Percentiles rank a stretch among this genome's conserved stretches.
phyloP scores from a whole-genome alignment of 2,888 invertebrate species.

The Phaonia tiefii region DNA sequence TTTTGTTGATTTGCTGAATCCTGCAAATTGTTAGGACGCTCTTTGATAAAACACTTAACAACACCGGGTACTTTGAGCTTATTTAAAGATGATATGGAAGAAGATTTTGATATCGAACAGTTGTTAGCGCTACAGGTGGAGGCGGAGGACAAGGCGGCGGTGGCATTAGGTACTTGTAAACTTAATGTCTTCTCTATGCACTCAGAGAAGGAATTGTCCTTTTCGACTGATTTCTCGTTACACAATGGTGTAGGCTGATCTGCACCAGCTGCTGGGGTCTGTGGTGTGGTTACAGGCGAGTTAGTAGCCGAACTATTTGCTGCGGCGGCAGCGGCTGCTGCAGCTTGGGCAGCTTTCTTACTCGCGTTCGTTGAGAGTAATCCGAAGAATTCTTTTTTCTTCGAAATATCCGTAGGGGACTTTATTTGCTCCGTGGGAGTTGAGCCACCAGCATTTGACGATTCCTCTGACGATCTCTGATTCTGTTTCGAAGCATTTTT shows the following conservation, averaged over 20 bases:
- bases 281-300: conserved; percentile 69
- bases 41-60: conserved; percentile 80
- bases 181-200: conserved; percentile 71
- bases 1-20: conserved; percentile 69
- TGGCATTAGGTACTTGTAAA: conserved; percentile 71
- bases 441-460: conserved; percentile 24
- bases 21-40: conserved; percentile 69
- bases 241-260: conserved; percentile 56
- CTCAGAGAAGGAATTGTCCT: conserved; percentile 47
- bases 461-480: conserved; percentile 52
- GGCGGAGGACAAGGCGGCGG: conserved; percentile 50
- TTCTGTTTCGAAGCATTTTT: conserved; percentile 80
- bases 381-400: conserved; percentile 80
- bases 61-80: conserved; percentile 79
- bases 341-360: conserved; percentile 77
- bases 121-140: conserved; percentile 72
- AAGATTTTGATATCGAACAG: conserved; percentile 73
- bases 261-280: conserved; percentile 31
- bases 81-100: conserved; percentile 78
- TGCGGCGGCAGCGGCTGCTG: conserved; percentile 72
- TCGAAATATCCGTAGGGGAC: conserved; percentile 79
- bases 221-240: conserved; percentile 61
- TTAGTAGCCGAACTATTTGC: conserved; percentile 57
- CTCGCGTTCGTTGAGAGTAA: conserved; percentile 78
- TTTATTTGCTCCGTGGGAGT: conserved; percentile 72